A percentile compares a stretch with the other conserved stretches of the same genome.
These are phyloP conservation scores for Pseudomyrmex sp. DNA, from an alignment of 1,140 invertebrate genomes.

Conservation along the genomic window DNA sequence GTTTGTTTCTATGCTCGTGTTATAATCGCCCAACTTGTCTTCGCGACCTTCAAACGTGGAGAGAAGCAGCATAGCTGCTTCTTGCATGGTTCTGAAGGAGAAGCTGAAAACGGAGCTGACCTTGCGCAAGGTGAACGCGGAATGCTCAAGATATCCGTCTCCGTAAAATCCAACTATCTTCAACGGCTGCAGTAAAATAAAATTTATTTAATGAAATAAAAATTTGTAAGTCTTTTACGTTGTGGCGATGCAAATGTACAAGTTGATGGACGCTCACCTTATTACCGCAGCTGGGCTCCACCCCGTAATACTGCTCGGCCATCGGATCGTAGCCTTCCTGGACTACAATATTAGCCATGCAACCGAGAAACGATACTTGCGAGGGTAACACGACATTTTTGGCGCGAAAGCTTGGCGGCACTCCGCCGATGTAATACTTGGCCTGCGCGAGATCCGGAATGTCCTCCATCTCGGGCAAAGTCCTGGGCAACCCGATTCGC, in stretches of 20 bases:
- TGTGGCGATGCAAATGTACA: not conserved
- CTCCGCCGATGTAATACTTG: slow-evolving; percentile 92
- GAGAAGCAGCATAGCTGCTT: slow-evolving; percentile 90
- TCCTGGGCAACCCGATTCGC: slow-evolving; percentile 87
- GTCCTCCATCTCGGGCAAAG: slow-evolving; percentile 86
- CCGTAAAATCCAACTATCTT: slow-evolving; percentile 91
- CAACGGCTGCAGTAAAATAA: slow-evolving; percentile 84
- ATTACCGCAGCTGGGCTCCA: slow-evolving; percentile 90
- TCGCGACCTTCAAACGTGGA: slow-evolving; percentile 88
- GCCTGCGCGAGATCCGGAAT: slow-evolving; percentile 88
- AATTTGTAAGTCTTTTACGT: not conserved
- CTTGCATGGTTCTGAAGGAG: slow-evolving; percentile 91
- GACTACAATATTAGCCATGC: slow-evolving; percentile 92
- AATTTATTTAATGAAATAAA: not conserved
- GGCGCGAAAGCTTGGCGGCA: slow-evolving; percentile 89
- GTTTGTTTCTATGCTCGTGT: slow-evolving; percentile 70
- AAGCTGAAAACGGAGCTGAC: slow-evolving; percentile 89
- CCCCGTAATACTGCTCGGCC: slow-evolving; percentile 89
- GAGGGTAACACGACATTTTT: slow-evolving; percentile 80
- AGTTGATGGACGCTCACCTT: slow-evolving; percentile 85
- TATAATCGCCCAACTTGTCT: slow-evolving; percentile 74
- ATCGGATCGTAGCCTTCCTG: slow-evolving; percentile 89
- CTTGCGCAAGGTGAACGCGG: slow-evolving; percentile 88
- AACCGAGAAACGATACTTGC: slow-evolving; percentile 90
- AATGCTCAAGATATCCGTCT: slow-evolving; percentile 91